These are phyloP conservation scores for Eurytoma californica DNA, from an alignment of 2,888 invertebrate species.

Conservation along the genomic window DNA sequence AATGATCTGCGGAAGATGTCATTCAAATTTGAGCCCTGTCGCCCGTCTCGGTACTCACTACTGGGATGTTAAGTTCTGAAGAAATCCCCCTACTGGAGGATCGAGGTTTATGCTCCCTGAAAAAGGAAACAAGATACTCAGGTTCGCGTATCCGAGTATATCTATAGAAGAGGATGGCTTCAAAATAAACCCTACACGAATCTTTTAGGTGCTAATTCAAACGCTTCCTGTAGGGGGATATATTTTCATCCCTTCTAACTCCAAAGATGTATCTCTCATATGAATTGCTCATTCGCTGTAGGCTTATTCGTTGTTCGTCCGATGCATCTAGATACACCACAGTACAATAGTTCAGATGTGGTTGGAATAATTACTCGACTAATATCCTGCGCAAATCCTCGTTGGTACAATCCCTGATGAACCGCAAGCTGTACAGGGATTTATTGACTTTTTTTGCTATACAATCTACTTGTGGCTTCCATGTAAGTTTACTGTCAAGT, in stretches of 20 bases:
- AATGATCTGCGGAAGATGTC: too few relatives aligned
- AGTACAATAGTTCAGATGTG: background rate
- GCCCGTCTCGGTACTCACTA: too few relatives aligned
- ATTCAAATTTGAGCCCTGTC: too few relatives aligned
- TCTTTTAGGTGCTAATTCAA: background rate
- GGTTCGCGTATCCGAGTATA: background rate
- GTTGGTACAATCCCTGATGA: too few relatives aligned
- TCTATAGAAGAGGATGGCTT: background rate
- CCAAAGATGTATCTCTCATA: constrained; percentile 1
- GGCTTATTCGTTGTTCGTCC: background rate
- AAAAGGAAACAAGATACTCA: background rate
- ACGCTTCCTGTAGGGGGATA: background rate
- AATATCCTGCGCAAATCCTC: background rate
- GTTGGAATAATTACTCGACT: background rate
- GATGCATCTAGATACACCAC: background rate
- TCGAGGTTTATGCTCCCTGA: too few relatives aligned
- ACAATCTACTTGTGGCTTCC: too few relatives aligned
- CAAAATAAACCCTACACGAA: background rate
- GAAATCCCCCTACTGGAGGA: too few relatives aligned
- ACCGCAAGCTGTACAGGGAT: too few relatives aligned
- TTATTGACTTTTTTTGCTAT: too few relatives aligned
- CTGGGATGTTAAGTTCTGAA: too few relatives aligned
- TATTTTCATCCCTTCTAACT: background rate
- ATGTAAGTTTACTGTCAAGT: too few relatives aligned
- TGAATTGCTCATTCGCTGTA: background rate